Base-by-base conservation (phyloP, 1,140 invertebrate genomes). In the Apocrypta bakeri region DNA sequence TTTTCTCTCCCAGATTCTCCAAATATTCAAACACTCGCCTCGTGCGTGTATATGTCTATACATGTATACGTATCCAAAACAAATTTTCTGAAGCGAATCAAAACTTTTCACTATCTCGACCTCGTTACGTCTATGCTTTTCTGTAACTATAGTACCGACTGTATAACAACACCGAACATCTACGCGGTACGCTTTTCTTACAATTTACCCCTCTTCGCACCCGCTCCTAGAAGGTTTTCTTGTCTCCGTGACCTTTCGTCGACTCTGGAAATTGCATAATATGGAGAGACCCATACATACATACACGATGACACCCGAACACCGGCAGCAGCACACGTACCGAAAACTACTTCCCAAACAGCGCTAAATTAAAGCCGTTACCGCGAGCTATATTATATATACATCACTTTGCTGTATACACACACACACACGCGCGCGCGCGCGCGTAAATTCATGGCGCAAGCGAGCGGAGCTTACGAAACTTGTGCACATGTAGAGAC, bases 331-430 rank as follows among this genome's bases (percentile, higher is more conserved):
- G 48, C 71, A 84, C 71, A 69, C 69, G 72, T 69, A 71, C 69
- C 74, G 78, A 86, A 86, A 85, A 82, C 85, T 74, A 66, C 25
- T 81, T 68, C 69, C 76, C 83, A 77, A 85, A 83, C 83, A 76
- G 27, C 79, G 78, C 81, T 76, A 83, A 74, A 81, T 86, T 88
- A 72, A 83, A 86, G 78, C 56, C 84, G 86, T 81, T 86, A 87
- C 83, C 85, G 83, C 79, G 85, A 84, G 84, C 82, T 85, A 84
- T 79, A 85, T n/a, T 81, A 86, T 37, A 66, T 25, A 81, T 73
- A 33, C 17, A 42, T 11, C 83, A 86, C 6, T 68, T 74, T 61
- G 25, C 63, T 63, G 40, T 63, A 80, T 80, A 33, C 33, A 37
- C 33, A 37, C 33, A 37, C 33, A 37, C 48, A 56, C 25, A 79